Percentiles rank a stretch among this genome's conserved stretches.
Conservation (phyloP, 2,797 vertebrate species). For the Balearica regulorum region DNA sequence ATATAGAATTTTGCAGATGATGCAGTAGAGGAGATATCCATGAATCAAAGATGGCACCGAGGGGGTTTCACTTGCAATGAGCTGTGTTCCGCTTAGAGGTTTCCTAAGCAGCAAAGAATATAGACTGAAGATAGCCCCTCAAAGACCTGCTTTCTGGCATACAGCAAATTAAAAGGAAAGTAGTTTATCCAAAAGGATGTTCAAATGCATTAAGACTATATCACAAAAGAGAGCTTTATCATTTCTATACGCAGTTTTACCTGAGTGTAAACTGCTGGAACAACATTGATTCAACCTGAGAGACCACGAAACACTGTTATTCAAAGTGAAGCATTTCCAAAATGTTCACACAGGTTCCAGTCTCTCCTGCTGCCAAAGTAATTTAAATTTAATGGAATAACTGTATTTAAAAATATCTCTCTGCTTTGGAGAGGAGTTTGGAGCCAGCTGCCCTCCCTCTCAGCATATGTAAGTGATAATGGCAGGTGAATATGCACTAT, state of each 20-base stretch:
- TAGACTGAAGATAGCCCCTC: neutral
- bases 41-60: neutral
- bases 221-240: neutral
- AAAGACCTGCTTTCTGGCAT: neutral
- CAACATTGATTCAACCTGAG: neutral
- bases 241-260: neutral
- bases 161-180: neutral
- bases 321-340: neutral
- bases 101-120: neutral
- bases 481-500: constrained; percentile 37
- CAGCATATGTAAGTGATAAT: constrained; percentile 31
- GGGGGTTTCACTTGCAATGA: neutral
- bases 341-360: neutral
- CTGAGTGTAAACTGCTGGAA: neutral
- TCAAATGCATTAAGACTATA: neutral
- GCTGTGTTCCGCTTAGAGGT: neutral
- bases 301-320: neutral
- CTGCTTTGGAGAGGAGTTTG: neutral
- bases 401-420: constrained; percentile 13
- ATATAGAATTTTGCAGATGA: neutral
- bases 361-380: neutral
- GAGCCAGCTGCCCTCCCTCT: constrained; percentile 19
- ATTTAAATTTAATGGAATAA: neutral
- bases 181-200: neutral
- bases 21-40: neutral